phyloP scores from a whole-genome alignment of 2,888 invertebrate genomes.

The Catocala fraxini region DNA sequence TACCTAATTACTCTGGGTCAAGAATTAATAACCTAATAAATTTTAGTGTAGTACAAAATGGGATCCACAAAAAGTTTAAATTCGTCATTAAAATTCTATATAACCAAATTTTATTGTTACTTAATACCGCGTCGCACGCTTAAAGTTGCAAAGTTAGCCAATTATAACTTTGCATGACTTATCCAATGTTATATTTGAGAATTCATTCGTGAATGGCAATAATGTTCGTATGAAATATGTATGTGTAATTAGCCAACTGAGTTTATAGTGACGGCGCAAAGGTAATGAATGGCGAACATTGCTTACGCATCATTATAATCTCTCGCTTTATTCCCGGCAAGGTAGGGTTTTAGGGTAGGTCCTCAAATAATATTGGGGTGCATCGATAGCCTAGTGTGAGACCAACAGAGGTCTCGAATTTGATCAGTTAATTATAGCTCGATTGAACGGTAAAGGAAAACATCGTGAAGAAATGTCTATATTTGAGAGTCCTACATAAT shows the following conservation, averaged over 20 bases:
- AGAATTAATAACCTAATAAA: background rate
- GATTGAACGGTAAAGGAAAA: no score
- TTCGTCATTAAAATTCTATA: constrained; percentile 32
- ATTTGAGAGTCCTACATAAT: no score
- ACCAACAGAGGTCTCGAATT: no score
- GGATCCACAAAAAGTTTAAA: constrained; percentile 21
- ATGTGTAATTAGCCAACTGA: background rate
- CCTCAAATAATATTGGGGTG: no score
- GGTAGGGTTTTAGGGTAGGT: no score
- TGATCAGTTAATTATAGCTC: no score
- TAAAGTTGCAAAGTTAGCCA: constrained; percentile 52
- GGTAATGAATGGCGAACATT: no score
- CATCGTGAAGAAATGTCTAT: no score
- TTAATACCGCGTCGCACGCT: constrained; percentile 31
- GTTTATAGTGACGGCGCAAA: no score
- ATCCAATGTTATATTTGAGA: constrained; percentile 39
- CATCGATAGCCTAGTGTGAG: no score
- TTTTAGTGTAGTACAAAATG: constrained; percentile 3
- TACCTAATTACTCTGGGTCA: background rate
- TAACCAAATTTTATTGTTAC: constrained; percentile 48
- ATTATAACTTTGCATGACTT: constrained; percentile 58
- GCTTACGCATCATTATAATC: no score
- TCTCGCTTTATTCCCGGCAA: no score
- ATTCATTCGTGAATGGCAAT: constrained; percentile 27
- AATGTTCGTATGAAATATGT: constrained; percentile 3